A percentile compares a stretch with the other conserved stretches of the same genome.
Conservation (phyloP, 2,797 vertebrate species). For the Etheostoma perlongum region DNA sequence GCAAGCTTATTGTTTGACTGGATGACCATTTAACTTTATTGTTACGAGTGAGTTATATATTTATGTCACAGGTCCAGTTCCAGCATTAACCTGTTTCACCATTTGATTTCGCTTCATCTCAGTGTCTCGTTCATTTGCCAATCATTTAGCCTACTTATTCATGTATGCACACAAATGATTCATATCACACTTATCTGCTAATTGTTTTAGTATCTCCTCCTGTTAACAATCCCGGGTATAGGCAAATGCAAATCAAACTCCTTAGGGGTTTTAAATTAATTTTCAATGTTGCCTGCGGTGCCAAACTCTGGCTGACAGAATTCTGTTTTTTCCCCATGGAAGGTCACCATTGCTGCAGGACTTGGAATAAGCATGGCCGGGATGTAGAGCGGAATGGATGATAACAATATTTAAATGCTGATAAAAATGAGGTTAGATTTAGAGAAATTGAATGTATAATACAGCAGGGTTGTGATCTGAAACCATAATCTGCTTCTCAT, state of each 20-base stretch:
- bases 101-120: slow-evolving; percentile 13
- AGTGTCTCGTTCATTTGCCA: slow-evolving; percentile 8
- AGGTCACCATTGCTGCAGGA: slow-evolving; percentile 54
- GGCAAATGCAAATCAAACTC: slow-evolving; percentile 45
- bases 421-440: slow-evolving; percentile 69
- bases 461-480: slow-evolving; percentile 59
- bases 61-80: slow-evolving; percentile 12
- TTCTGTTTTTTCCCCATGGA: slow-evolving; percentile 33
- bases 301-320: slow-evolving; percentile 49
- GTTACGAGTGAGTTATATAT: slow-evolving; percentile 22
- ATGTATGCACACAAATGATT: not conserved
- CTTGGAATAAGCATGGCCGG: slow-evolving; percentile 38
- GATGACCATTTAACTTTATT: slow-evolving; percentile 44
- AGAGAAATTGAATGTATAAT: slow-evolving; percentile 49
- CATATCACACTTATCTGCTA: not conserved
- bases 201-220: slow-evolving; percentile 35
- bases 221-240: slow-evolving; percentile 10
- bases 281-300: slow-evolving; percentile 31
- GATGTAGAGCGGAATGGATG: slow-evolving; percentile 63
- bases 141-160: not conserved
- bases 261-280: slow-evolving; percentile 48
- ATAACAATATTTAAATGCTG: slow-evolving; percentile 73
- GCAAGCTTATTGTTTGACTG: slow-evolving; percentile 30
- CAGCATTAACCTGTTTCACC: slow-evolving; percentile 21
- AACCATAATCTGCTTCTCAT: slow-evolving; percentile 46